Evolutionary conservation across 2,797 vertebrate genomes (phyloP), one percentile per base, ranked within the genome.

Genomic region (Florisuga fusca): DNA sequence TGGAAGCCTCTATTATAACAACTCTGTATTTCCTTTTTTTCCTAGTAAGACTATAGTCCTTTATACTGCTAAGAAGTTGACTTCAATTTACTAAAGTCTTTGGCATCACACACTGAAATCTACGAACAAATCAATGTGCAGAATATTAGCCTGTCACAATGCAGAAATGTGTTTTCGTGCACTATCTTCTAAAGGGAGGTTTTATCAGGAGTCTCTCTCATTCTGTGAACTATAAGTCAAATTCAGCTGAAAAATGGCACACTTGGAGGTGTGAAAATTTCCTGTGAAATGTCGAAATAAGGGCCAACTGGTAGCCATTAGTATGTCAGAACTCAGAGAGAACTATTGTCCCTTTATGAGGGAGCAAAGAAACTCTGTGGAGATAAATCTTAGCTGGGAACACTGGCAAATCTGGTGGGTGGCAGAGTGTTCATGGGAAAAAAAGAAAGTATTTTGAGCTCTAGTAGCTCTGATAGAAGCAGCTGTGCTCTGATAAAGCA

Each of bases 111-210:
- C 10, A n/a, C 73, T 59, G 91, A 94, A 89, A 95, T 38, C 46
- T 72, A 79, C 62, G 83, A 90, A 89, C 84, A 94, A 94, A 96
- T 94, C 96, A 94, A 91, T 63, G 91, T 38, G 26, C 34, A 66
- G 93, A 93, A 94, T 96, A 90, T 94, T 91, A 96, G 94, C 79
- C 91, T 95, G 91, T 93, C 96, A 95, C 58, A 68, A 78, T 55
- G 66, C 82, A 93, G 91, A 91, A 94, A 93, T 89, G 83, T 90
- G 89, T 93, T 95, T 96, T 91, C 89, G 86, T 93, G 77, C 66
- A 82, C 66, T 84, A 90, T 91, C 93, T 91, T 93, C 78, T 89
- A 73, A 95, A 84, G 41, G 82, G 86, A 89, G 53, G 26, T 96
- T 97, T 91, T 95, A 88, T 91, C 76, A 73, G 66, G 33, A 81